Percentiles rank a stretch among this genome's conserved stretches.
Conservation (phyloP, 2,797 vertebrate genomes). For the Lacerta viridis region DNA sequence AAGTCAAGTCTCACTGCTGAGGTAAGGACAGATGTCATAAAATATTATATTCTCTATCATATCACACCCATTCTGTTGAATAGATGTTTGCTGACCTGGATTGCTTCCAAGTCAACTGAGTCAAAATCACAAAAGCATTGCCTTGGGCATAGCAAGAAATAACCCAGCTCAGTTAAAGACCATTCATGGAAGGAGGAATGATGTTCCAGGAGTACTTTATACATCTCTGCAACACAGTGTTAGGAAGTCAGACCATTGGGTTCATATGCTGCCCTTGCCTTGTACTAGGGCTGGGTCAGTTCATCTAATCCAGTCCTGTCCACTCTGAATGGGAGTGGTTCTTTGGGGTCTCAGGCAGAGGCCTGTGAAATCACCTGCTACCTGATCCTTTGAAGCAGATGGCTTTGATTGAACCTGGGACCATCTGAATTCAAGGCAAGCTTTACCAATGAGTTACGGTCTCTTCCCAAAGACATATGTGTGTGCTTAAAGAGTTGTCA, state of each 20-base stretch:
- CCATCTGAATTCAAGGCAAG: neutral
- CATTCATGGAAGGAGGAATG: neutral
- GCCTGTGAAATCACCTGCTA: neutral
- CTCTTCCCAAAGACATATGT: neutral
- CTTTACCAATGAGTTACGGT: neutral
- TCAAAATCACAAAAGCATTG: neutral
- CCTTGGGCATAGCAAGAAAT: neutral
- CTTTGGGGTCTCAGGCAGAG: neutral
- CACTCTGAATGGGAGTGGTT: neutral
- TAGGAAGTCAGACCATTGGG: neutral
- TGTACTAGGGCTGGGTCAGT: neutral
- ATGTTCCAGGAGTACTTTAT: neutral
- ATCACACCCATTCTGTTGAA: neutral
- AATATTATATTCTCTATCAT: neutral
- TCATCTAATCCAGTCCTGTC: neutral
- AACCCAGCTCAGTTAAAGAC: neutral
- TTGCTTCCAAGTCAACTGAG: constrained; percentile 1
- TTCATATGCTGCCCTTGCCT: neutral
- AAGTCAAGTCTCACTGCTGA: neutral
- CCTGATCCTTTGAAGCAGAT: neutral
- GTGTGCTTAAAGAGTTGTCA: no score
- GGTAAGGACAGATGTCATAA: neutral
- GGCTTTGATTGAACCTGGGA: neutral
- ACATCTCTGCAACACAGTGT: neutral
- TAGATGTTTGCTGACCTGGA: neutral